Evolutionary conservation across 1,140 invertebrate genomes (phyloP), one percentile per base, ranked within the genome.

Genomic region (Mamestra configurata): DNA sequence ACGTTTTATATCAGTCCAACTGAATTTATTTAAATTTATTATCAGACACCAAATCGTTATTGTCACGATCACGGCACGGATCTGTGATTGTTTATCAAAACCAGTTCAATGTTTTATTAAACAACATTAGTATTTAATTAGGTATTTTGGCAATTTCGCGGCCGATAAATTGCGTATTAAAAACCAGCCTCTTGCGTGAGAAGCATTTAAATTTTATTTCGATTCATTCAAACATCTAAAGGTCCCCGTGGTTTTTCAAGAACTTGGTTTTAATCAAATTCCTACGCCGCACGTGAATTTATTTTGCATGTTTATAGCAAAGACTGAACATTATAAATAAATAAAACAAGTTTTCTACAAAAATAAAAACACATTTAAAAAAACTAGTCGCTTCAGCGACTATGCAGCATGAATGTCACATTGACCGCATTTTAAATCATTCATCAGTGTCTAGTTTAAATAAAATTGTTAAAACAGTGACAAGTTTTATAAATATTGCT

Each of bases 81-180:
- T 72, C 59, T 37, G 31, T 64, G 59, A 37, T 20, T 6, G 59
- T 64, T 64, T 37, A 64, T 64, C 59, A 64, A 37, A 64, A 64
- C 59, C 31, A 64, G 59, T 64, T 64, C 31, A 64, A 15, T 59
- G 55, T 59, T 59, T 59, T 27, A 49, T 27, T 15, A 59, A 59
- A 13, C 13, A 57, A 59, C 55, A 31, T 59, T 59, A 59, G 24
- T 27, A 18, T 64, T 64, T 37, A 37, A 64, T 64, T 37, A 37
- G 22, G 0, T 31, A 35, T 37, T 64, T 64, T 37, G 35, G 15
- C n/a, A 0, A 64, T n/a, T 35, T 64, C 59, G n/a, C 15, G 2
- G 59, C 35, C 31, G 31, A 64, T 64, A 18, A 18, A 37, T 18
- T 10, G 27, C 27, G 15, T 37, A 64, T 37, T 37, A 10, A 64